Evolutionary conservation across 2,888 invertebrate genomes (phyloP).

Genomic region (Tolmerus cingulatus): DNA sequence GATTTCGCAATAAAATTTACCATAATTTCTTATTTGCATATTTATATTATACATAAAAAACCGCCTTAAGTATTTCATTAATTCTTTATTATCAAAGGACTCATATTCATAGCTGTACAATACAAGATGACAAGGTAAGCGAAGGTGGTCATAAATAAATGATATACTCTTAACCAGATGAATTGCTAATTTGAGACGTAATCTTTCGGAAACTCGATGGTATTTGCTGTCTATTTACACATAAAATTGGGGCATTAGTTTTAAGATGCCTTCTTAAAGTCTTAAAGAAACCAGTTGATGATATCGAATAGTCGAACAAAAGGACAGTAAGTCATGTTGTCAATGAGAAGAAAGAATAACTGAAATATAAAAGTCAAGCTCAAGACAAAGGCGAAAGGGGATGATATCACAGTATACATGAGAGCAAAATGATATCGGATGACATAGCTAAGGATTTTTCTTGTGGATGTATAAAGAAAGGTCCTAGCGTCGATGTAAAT

Average conservation of each 20-base stretch:
- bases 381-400: not conserved
- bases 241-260: not conserved
- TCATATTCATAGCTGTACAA: not conserved
- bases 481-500: constrained; percentile 1
- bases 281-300: not conserved
- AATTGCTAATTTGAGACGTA: not conserved
- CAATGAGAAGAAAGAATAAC: not conserved
- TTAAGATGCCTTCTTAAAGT: not conserved
- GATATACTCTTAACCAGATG: not conserved
- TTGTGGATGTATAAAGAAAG: not conserved
- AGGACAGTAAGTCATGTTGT: not conserved
- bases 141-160: not conserved
- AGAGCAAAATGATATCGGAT: constrained; percentile 8
- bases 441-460: not conserved
- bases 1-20: no score
- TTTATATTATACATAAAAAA: not conserved
- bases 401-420: constrained; percentile 34
- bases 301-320: not conserved
- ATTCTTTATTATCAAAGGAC: not conserved
- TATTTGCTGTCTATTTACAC: not conserved
- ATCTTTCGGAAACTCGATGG: not conserved
- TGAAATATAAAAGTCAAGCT: not conserved
- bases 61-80: not conserved
- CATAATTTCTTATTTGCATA: no score
- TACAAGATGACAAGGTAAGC: not conserved